Evolutionary conservation across 2,797 vertebrate species (phyloP).

Genomic region (Phyllotis vaccarum): DNA sequence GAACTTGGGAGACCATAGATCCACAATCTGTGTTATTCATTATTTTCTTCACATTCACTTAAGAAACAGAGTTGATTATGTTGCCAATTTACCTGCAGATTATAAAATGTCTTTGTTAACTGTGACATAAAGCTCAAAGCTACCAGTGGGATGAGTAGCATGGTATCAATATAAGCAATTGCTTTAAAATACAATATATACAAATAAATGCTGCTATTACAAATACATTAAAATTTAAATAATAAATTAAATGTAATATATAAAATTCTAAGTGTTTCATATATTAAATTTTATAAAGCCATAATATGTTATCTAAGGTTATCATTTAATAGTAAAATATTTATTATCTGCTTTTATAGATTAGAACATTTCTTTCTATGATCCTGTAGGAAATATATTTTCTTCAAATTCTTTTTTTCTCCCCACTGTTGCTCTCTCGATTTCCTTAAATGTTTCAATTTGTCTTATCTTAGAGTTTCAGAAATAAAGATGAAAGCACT

Average conservation of each 20-base stretch:
- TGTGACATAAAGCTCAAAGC: not conserved
- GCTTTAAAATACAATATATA: not conserved
- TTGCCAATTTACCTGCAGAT: not conserved
- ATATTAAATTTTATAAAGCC: not conserved
- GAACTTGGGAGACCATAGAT: not conserved
- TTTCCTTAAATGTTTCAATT: not conserved
- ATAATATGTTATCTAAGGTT: not conserved
- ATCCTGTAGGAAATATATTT: not conserved
- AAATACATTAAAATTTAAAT: not conserved
- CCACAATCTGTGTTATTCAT: too few relatives aligned
- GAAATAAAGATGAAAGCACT: not conserved
- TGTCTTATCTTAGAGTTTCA: not conserved
- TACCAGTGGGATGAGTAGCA: not conserved
- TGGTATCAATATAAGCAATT: not conserved
- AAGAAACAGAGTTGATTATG: not conserved
- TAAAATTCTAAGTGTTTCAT: not conserved
- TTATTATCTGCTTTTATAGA: not conserved
- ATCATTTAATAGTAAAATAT: too few relatives aligned
- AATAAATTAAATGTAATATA: not conserved
- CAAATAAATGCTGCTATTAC: not conserved
- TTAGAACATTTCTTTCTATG: not conserved
- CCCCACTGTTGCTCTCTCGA: not conserved
- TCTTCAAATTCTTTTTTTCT: not conserved
- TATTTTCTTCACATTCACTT: not conserved
- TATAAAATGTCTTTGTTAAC: not conserved